Conservation (phyloP, 1,140 invertebrate species). For the Drosophila rufa region DNA sequence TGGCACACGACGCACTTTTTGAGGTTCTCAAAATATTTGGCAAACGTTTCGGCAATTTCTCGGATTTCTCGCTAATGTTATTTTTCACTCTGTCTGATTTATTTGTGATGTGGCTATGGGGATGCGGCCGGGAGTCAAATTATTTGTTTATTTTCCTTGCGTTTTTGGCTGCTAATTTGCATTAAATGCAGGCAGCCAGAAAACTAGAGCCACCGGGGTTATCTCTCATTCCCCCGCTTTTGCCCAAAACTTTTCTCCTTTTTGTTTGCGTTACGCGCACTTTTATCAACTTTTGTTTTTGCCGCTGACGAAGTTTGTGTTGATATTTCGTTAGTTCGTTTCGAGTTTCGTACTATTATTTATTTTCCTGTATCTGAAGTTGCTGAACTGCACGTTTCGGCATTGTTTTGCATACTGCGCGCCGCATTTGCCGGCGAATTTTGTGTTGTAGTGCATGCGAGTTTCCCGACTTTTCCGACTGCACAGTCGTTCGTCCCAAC, state of each 20-base stretch:
- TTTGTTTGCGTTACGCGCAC: conserved; percentile 15
- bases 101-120: conserved; percentile 50
- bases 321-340: conserved; percentile 25
- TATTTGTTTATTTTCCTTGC: conserved; percentile 75
- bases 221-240: neutral
- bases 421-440: conserved; percentile 75
- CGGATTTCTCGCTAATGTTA: conserved; percentile 58
- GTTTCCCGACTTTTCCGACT: conserved; percentile 56
- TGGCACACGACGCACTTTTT: conserved; percentile 66
- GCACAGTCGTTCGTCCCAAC: conserved; percentile 43
- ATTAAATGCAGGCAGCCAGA: conserved; percentile 44
- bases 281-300: conserved; percentile 20
- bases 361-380: neutral
- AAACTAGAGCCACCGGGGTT: conserved; percentile 11
- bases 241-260: neutral
- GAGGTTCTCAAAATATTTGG: conserved; percentile 79
- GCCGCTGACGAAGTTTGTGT: conserved; percentile 18
- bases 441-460: conserved; percentile 78
- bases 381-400: conserved; percentile 77
- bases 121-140: conserved; percentile 27
- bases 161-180: conserved; percentile 67
- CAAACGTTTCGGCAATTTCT: conserved; percentile 54
- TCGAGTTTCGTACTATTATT: conserved; percentile 10
- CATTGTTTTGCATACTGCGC: conserved; percentile 80
- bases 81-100: conserved; percentile 72